phyloP scores from a whole-genome alignment of 2,113 vertebrate genomes.

The Brachypodius melanocephalos region DNA sequence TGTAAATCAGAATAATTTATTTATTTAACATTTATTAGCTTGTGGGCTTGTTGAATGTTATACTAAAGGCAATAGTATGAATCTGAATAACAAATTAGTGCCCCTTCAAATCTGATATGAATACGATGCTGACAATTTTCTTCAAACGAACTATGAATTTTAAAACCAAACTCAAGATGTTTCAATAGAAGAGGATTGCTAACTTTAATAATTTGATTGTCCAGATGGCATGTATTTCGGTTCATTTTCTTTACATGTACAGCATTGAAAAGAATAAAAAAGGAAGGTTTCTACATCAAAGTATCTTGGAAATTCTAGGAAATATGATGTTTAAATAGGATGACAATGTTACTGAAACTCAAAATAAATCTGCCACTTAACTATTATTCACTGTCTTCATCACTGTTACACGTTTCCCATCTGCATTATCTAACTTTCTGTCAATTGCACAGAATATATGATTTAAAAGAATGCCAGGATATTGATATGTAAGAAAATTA shows the following conservation, averaged over 20 bases:
- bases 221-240: background rate
- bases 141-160: conserved; percentile 14
- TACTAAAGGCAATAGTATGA: background rate
- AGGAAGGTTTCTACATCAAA: background rate
- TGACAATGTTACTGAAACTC: background rate
- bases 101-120: background rate
- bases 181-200: background rate
- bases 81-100: conserved; percentile 18
- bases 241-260: background rate
- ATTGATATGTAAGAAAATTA: conserved; percentile 3
- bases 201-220: conserved; percentile 6
- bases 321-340: conserved; percentile 1
- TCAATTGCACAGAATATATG: background rate
- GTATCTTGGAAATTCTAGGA: background rate
- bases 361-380: background rate
- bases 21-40: conserved; percentile 14
- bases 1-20: background rate
- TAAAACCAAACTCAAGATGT: background rate
- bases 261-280: background rate
- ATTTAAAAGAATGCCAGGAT: background rate
- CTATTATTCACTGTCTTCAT: conserved; percentile 14
- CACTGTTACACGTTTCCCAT: background rate
- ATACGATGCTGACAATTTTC: background rate
- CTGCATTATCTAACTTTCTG: background rate
- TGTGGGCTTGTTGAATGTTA: background rate